Conservation (phyloP, 2,888 invertebrate species). For the Phortica magna region DNA sequence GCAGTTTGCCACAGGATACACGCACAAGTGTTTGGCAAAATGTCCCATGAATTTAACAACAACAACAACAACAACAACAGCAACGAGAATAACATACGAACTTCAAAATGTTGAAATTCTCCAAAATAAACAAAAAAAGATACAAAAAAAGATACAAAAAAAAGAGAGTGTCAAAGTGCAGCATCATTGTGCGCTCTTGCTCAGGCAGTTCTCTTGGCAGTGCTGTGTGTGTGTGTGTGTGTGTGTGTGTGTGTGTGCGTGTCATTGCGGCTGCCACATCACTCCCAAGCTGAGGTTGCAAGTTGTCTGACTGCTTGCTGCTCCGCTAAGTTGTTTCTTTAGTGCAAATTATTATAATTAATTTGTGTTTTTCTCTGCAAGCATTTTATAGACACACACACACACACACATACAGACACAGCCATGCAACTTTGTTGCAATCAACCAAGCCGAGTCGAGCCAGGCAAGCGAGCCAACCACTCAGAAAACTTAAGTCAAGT, state of each 20-base stretch:
- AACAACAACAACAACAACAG: not conserved
- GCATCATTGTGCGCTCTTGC: not conserved
- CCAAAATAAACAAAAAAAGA: too few relatives aligned
- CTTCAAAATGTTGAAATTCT: too few relatives aligned
- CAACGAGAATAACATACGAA: not conserved
- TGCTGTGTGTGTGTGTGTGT: not conserved
- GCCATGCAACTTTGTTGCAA: not conserved
- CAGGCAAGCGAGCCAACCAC: not conserved
- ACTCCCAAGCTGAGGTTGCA: not conserved
- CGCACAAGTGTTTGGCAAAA: slow-evolving; percentile 7
- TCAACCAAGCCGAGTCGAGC: not conserved
- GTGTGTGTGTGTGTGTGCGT: not conserved
- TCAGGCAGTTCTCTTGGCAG: not conserved
- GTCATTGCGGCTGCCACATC: not conserved
- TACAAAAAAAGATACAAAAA: not conserved
- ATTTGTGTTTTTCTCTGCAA: not conserved
- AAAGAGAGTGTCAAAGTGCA: not conserved
- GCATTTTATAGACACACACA: not conserved
- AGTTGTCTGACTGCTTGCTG: not conserved
- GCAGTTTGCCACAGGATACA: slow-evolving; percentile 6
- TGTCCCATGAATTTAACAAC: not conserved
- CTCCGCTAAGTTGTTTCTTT: not conserved
- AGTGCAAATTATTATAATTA: not conserved
- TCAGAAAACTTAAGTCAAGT: not conserved
- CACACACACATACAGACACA: too few relatives aligned